Evolutionary conservation across 2,888 invertebrate species (phyloP), one percentile per base, ranked within the genome.

Genomic region (Ennomos fuscantarius): DNA sequence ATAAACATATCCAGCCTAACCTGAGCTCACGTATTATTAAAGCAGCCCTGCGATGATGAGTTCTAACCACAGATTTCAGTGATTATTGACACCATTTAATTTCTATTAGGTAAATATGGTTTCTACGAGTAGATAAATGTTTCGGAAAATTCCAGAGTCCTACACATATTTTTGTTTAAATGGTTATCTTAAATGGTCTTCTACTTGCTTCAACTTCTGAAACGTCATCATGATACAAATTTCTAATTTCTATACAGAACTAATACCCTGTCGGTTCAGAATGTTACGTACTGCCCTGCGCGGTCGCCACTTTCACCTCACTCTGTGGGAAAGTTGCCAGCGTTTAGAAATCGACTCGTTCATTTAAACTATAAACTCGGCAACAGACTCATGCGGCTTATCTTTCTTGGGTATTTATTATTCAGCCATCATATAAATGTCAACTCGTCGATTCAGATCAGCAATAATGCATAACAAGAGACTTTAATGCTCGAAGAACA

Each of bases 301-400:
- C 81, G 76, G 78, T 79, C 79, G 81, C 81, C 79, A 90, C 90
- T 91, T 90, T 90, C 91, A 84, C 90, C 89, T 72, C 74, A 75
- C 81, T 70, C 76, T 78, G 81, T 82, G 88, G 80, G 90, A 90
- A 90, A 90, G 90, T 86, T 79, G 83, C 79, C 80, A 79, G 80
- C 81, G 81, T 83, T 86, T 87, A 89, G 86, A 88, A 86, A 85
- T 78, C 76, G 74, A 79, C 78, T 76, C 81, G 76, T 81, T 81
- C 78, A 80, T 76, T 79, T 74, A 77, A 79, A 72, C 66, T 65
- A 69, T 61, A 65, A 66, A 60, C 56, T 60, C 62, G 54, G 36
- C 49, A 53, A 37, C 46, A 44, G 58, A 63, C 66, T 46, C 62
- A 53, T 52, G 60, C 59, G 50, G 54, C 58, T 35, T 52, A 60